Evolutionary conservation across 92 coral and sea anemone species (phyloP).

Genomic region (Actinernus sp.): DNA sequence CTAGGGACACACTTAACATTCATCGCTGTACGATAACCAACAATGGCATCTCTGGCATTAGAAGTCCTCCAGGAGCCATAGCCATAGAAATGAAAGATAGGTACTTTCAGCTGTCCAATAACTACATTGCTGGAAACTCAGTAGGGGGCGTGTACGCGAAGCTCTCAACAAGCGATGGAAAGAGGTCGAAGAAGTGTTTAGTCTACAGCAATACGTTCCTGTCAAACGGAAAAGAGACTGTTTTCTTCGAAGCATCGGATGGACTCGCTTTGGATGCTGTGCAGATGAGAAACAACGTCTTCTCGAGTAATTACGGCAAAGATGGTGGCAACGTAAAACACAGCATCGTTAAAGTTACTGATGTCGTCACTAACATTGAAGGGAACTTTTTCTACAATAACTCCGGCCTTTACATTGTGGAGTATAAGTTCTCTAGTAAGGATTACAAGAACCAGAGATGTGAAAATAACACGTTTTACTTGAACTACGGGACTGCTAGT

Average conservation of each 20-base stretch:
- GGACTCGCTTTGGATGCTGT: conserved; percentile 7
- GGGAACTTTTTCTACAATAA: conserved; percentile 67
- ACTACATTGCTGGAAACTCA: conserved; percentile 41
- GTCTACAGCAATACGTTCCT: conserved; percentile 53
- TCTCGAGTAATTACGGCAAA: conserved; percentile 45
- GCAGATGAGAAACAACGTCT: conserved; percentile 17
- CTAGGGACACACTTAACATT: background rate
- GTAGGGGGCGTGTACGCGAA: conserved; percentile 41
- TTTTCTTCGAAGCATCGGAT: background rate
- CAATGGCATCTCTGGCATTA: conserved; percentile 1
- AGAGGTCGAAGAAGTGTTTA: conserved; percentile 6
- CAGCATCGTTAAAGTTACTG: conserved; percentile 27
- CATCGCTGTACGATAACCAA: conserved; percentile 20
- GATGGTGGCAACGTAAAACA: background rate
- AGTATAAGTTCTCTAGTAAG: conserved; percentile 32
- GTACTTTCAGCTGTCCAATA: conserved; percentile 29
- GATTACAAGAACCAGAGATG: conserved; percentile 25
- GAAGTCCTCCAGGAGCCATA: conserved; percentile 16
- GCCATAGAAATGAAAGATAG: conserved; percentile 32
- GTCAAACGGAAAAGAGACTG: conserved; percentile 47
- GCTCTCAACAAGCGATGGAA: conserved; percentile 31
- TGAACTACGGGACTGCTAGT: conserved; percentile 45
- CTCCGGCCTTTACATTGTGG: conserved; percentile 36
- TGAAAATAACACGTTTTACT: conserved; percentile 40
- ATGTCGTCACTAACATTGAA: conserved; percentile 20